A percentile compares a stretch with the other conserved stretches of the same genome.
These are phyloP conservation scores for Melanargia galathea DNA, from an alignment of 2,888 invertebrate species.

Conservation along the genomic window DNA sequence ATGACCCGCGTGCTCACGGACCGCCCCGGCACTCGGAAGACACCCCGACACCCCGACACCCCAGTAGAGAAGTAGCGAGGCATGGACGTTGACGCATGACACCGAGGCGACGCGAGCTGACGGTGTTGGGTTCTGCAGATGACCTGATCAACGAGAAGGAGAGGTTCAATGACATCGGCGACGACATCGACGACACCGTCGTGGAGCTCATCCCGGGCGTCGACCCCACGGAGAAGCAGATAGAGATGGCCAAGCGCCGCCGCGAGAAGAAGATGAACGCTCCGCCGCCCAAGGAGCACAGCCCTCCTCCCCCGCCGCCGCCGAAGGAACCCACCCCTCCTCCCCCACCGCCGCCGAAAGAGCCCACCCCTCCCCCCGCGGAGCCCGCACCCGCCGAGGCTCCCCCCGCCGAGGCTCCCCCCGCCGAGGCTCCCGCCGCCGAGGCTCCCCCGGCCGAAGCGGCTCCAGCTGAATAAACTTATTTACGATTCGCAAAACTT, in stretches of 20 bases:
- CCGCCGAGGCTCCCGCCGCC: conserved; percentile 44
- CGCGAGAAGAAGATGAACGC: conserved; percentile 35
- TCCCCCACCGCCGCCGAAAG: conserved; percentile 48
- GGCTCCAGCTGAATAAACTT: conserved; percentile 34
- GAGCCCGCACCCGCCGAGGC: conserved; percentile 36
- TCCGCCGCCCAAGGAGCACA: conserved; percentile 53
- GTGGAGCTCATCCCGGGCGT: conserved; percentile 88
- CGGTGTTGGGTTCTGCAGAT: conserved; percentile 82
- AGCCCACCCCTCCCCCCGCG: conserved; percentile 48
- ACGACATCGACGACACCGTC: conserved; percentile 96
- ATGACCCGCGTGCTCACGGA: conserved; percentile 44
- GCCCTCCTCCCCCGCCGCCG: conserved; percentile 47
- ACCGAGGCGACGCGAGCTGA: conserved; percentile 39
- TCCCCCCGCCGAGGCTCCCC: conserved; percentile 46
- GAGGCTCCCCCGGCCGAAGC: conserved; percentile 48
- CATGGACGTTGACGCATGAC: conserved; percentile 44
- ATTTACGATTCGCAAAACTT: background rate
- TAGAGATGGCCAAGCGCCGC: conserved; percentile 27
- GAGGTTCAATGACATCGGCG: conserved; percentile 95
- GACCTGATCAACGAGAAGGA: conserved; percentile 94
- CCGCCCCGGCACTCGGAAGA: conserved; percentile 19
- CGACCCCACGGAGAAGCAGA: conserved; percentile 58
- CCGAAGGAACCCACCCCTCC: conserved; percentile 47
- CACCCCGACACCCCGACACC: conserved; percentile 23
- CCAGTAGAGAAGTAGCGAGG: conserved; percentile 35